Conservation (phyloP, 2,113 vertebrate species). For the Anguilla rostrata region DNA sequence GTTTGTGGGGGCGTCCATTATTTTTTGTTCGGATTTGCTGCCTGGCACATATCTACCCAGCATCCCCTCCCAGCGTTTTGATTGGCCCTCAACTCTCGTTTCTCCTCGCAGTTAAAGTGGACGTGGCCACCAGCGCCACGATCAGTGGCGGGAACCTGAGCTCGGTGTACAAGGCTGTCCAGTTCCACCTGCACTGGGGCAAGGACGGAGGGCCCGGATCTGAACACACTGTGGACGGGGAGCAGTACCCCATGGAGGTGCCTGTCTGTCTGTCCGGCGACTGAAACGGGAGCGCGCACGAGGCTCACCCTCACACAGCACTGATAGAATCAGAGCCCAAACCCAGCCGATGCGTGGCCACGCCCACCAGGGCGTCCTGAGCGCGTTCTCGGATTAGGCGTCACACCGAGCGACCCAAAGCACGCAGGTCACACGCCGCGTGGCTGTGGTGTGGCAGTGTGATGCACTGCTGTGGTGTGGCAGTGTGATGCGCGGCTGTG, state of each 20-base stretch:
- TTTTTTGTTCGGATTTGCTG: too few species aligned
- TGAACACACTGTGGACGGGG: slow-evolving; percentile 85
- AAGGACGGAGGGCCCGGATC: slow-evolving; percentile 43
- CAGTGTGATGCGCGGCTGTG: too few species aligned
- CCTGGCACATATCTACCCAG: too few species aligned
- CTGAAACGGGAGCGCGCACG: too few species aligned
- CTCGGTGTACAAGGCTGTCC: slow-evolving; percentile 69
- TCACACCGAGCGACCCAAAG: neutral
- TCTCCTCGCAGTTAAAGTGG: slow-evolving; percentile 69
- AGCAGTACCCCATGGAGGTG: slow-evolving; percentile 90
- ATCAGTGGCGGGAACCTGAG: slow-evolving; percentile 70
- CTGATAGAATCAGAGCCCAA: neutral
- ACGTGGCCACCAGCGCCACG: slow-evolving; percentile 38
- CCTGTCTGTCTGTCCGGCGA: neutral
- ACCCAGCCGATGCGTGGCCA: too few species aligned
- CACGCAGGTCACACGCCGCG: too few species aligned
- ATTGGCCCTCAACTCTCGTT: neutral
- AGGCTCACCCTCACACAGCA: neutral
- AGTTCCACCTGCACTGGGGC: slow-evolving; percentile 93
- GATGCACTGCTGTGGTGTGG: too few species aligned
- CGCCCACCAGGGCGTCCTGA: neutral
- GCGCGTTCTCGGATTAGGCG: neutral
- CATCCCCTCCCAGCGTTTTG: neutral
- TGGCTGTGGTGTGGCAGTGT: too few species aligned
- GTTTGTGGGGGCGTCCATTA: too few species aligned